A percentile compares a stretch with the other conserved stretches of the same genome.
Evolutionary conservation across 2,797 vertebrate species (phyloP).

Genomic region (Orestias chungarensis): DNA sequence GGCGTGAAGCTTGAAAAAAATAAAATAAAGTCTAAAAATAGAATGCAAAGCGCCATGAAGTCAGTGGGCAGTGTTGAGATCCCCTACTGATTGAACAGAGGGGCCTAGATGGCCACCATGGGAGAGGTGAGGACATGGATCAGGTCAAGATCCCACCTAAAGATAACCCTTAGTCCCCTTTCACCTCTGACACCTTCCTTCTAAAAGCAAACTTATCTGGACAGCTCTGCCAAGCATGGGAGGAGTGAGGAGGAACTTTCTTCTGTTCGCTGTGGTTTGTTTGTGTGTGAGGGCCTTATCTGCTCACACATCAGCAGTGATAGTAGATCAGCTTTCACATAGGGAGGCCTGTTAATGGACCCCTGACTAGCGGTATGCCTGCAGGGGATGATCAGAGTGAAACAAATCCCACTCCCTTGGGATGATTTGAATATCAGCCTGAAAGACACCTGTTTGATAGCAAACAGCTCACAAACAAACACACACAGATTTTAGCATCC

Average conservation of each 20-base stretch:
- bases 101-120: conserved; percentile 38
- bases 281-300: conserved; percentile 50
- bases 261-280: conserved; percentile 4
- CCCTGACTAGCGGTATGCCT: conserved; percentile 40
- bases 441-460: conserved; percentile 56
- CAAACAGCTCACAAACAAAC: conserved; percentile 7
- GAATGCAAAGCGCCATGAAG: conserved; percentile 10
- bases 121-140: conserved; percentile 52
- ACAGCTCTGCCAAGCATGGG: conserved; percentile 1
- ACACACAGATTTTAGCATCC: not conserved
- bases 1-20: conserved; percentile 10
- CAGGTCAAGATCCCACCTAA: conserved; percentile 48
- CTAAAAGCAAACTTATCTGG: conserved; percentile 58
- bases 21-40: not conserved
- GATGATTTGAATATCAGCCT: conserved; percentile 46
- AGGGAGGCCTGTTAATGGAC: conserved; percentile 49
- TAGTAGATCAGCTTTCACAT: conserved; percentile 50
- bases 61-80: conserved; percentile 34
- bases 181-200: conserved; percentile 70
- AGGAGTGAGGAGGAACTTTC: conserved; percentile 46
- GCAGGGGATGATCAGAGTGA: conserved; percentile 39
- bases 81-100: conserved; percentile 49
- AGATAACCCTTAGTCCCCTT: conserved; percentile 69
- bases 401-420: conserved; percentile 29
- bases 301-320: conserved; percentile 52